A percentile compares a stretch with the other conserved stretches of the same genome.
These are phyloP conservation scores for Bubo bubo DNA, from an alignment of 2,113 vertebrate genomes.

Conservation along the genomic window DNA sequence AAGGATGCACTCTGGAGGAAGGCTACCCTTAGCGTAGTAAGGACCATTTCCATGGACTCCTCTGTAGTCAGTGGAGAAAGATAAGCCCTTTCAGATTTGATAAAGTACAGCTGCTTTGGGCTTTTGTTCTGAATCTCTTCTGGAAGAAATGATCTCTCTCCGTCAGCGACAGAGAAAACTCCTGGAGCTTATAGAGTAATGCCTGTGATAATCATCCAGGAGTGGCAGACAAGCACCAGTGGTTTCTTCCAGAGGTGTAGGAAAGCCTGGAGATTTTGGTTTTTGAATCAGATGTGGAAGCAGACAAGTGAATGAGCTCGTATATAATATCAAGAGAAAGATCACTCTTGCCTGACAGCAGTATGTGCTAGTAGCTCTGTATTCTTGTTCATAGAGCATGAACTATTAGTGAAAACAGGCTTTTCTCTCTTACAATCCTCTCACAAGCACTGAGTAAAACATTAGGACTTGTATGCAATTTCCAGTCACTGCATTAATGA, in stretches of 20 bases:
- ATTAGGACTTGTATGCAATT: neutral
- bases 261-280: neutral
- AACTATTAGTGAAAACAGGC: slow-evolving; percentile 7
- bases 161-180: neutral
- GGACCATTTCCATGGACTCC: neutral
- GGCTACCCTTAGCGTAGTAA: neutral
- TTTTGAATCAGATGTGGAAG: neutral
- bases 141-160: neutral
- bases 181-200: neutral
- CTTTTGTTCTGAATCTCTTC: slow-evolving; percentile 17
- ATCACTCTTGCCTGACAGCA: neutral
- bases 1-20: neutral
- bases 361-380: neutral
- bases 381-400: neutral
- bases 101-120: neutral
- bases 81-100: neutral
- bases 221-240: neutral
- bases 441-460: neutral
- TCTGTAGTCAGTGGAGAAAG: neutral
- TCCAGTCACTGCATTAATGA: neutral
- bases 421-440: neutral
- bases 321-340: neutral
- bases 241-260: neutral
- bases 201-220: neutral
- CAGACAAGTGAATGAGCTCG: neutral